Evolutionary conservation across 2,113 vertebrate genomes (phyloP).

Genomic region (Monopterus albus): DNA sequence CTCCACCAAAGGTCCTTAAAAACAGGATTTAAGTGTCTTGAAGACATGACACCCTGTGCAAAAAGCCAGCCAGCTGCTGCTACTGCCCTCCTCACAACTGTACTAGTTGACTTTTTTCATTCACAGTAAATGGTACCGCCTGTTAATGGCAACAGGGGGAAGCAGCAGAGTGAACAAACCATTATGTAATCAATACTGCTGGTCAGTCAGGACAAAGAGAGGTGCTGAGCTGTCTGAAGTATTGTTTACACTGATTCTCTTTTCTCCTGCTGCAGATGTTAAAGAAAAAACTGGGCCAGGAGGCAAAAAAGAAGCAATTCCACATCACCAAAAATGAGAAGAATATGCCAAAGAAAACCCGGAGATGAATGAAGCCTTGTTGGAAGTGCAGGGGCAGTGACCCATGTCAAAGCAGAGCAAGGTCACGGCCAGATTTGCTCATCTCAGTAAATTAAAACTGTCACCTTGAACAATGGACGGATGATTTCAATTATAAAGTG

Average conservation of each 20-base stretch:
- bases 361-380: constrained; percentile 58
- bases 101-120: constrained; percentile 38
- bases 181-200: constrained; percentile 79
- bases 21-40: constrained; percentile 53
- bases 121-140: constrained; percentile 16
- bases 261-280: constrained; percentile 45
- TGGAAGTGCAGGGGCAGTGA: constrained; percentile 55
- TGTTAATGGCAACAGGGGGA: constrained; percentile 65
- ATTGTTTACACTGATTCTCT: constrained; percentile 65
- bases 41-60: constrained; percentile 21
- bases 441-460: constrained; percentile 80
- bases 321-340: constrained; percentile 27
- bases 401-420: constrained; percentile 64
- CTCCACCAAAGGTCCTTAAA: constrained; percentile 57
- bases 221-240: constrained; percentile 73
- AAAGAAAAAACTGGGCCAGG: constrained; percentile 37
- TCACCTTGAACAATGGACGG: constrained; percentile 69
- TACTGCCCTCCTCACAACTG: constrained; percentile 53
- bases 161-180: constrained; percentile 64
- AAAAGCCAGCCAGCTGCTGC: constrained; percentile 44
- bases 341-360: constrained; percentile 37
- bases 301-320: constrained; percentile 40
- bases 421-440: constrained; percentile 72
- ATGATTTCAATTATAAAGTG: constrained; percentile 75
- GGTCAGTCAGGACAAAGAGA: constrained; percentile 76